phyloP scores from a whole-genome alignment of 2,888 invertebrate genomes.

The Pandemis corylana region DNA sequence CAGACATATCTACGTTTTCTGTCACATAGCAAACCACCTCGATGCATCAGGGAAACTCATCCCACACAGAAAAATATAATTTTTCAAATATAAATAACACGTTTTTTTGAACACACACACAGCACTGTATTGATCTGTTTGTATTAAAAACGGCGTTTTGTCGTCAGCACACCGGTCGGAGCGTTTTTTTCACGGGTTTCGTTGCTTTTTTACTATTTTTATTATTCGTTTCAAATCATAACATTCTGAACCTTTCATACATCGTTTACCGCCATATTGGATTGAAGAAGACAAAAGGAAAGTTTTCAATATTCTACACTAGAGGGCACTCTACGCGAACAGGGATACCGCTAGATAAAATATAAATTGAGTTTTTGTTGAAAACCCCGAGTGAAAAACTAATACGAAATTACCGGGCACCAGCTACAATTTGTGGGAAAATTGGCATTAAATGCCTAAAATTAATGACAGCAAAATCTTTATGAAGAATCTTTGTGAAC shows the following conservation, averaged over 20 bases:
- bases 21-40: constrained; percentile 72
- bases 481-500: not conserved
- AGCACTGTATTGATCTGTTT: constrained; percentile 56
- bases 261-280: constrained; percentile 84
- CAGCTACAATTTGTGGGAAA: too few species aligned
- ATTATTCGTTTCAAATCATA: constrained; percentile 78
- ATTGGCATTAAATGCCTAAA: too few species aligned
- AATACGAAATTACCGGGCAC: too few species aligned
- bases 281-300: constrained; percentile 79
- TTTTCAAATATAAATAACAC: constrained; percentile 59
- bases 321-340: constrained; percentile 57
- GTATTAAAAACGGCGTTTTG: constrained; percentile 62
- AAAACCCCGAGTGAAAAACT: not conserved
- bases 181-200: constrained; percentile 63
- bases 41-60: constrained; percentile 73
- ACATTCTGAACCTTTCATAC: constrained; percentile 82
- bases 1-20: constrained; percentile 81
- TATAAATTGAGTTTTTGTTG: not conserved
- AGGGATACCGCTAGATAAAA: constrained; percentile 59
- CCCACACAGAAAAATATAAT: constrained; percentile 55
- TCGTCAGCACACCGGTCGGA: constrained; percentile 65
- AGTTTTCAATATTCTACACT: constrained; percentile 53
- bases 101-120: constrained; percentile 61
- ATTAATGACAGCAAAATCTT: too few species aligned
- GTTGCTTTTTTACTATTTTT: constrained; percentile 64